phyloP scores from a whole-genome alignment of 1,140 invertebrate species.

The Pseudobourletiella spinata region DNA sequence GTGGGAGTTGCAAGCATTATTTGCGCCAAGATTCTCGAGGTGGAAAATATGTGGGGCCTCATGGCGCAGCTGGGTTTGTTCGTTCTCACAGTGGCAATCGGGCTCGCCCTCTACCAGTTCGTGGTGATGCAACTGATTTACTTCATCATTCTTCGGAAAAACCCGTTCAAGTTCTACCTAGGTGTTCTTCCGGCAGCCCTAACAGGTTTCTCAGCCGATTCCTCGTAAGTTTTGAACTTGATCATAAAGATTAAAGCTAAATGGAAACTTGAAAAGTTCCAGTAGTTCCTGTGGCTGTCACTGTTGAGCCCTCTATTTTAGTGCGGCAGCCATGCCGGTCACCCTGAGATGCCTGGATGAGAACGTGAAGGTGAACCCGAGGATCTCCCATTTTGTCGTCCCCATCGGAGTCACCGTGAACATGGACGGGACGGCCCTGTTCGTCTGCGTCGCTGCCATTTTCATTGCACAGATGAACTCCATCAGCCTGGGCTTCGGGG shows the following conservation, averaged over 20 bases:
- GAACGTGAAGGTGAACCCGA: slow-evolving; percentile 65
- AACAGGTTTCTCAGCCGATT: slow-evolving; percentile 85
- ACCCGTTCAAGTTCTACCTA: slow-evolving; percentile 79
- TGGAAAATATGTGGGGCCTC: slow-evolving; percentile 64
- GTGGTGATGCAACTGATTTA: slow-evolving; percentile 71
- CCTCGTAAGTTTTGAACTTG: slow-evolving; percentile 58
- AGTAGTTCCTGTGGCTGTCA: not conserved
- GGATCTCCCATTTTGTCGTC: slow-evolving; percentile 82
- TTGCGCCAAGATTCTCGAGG: slow-evolving; percentile 75
- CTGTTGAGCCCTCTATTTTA: too few relatives aligned
- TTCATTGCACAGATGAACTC: slow-evolving; percentile 89
- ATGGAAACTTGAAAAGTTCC: not conserved
- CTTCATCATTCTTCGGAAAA: slow-evolving; percentile 69
- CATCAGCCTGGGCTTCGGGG: slow-evolving; percentile 63
- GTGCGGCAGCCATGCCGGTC: slow-evolving; percentile 86
- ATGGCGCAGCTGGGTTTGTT: slow-evolving; percentile 64
- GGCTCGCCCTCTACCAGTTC: slow-evolving; percentile 78
- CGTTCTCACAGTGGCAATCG: slow-evolving; percentile 68
- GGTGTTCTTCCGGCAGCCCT: slow-evolving; percentile 73
- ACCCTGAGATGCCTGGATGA: slow-evolving; percentile 91
- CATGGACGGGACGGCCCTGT: slow-evolving; percentile 90
- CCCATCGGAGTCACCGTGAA: slow-evolving; percentile 72
- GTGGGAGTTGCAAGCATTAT: slow-evolving; percentile 61
- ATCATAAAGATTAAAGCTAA: too few relatives aligned
- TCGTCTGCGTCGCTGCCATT: slow-evolving; percentile 74